These are phyloP conservation scores for Actinia equina DNA, from an alignment of 64 coral and sea anemone species.

Conservation along the genomic window DNA sequence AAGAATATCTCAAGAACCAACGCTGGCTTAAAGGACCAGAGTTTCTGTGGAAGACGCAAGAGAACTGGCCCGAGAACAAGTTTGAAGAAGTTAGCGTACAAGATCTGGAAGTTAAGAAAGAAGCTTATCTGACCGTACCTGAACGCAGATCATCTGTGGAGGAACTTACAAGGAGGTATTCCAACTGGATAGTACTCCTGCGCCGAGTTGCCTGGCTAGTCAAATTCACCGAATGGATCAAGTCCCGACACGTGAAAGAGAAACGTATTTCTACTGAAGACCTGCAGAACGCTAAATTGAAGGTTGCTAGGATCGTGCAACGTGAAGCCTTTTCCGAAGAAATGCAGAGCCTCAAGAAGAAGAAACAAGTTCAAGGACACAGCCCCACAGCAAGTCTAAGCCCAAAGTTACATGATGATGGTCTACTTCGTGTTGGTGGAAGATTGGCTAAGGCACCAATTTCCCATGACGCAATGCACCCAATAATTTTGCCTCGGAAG, in stretches of 20 bases:
- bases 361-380: background rate
- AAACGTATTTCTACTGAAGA: background rate
- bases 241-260: background rate
- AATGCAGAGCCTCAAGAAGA: background rate
- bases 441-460: slow-evolving; percentile 46
- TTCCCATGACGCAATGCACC: slow-evolving; percentile 43
- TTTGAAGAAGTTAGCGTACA: background rate
- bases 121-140: slow-evolving; percentile 4
- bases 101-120: slow-evolving; percentile 15
- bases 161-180: slow-evolving; percentile 6
- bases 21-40: slow-evolving; percentile 36
- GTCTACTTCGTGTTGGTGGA: slow-evolving; percentile 43
- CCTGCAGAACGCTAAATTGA: slow-evolving; percentile 1
- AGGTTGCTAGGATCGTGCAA: slow-evolving; percentile 8
- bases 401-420: slow-evolving; percentile 22
- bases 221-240: slow-evolving; percentile 50
- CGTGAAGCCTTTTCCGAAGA: slow-evolving; percentile 1
- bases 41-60: slow-evolving; percentile 9
- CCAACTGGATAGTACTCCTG: slow-evolving; percentile 44
- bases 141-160: background rate
- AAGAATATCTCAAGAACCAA: slow-evolving; percentile 1
- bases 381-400: slow-evolving; percentile 14
- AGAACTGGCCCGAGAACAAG: slow-evolving; percentile 30
- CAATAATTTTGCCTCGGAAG: slow-evolving; percentile 48
- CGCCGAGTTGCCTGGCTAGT: slow-evolving; percentile 18